Base-by-base conservation (phyloP, 1,140 invertebrate species). In the Trichoplusia ni region DNA sequence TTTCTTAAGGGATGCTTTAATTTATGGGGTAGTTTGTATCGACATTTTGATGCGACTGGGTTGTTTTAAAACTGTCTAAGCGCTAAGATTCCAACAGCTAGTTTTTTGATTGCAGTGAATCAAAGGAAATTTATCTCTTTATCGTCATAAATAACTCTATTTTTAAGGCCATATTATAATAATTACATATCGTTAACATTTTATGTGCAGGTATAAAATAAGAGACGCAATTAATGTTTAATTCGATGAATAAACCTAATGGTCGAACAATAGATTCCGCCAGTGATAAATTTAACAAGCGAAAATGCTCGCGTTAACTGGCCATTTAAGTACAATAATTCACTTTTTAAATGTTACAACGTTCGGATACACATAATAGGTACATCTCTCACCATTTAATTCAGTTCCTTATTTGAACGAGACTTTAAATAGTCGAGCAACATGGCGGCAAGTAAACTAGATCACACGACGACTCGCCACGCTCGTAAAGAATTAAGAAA, bases 1-100 rank as follows among this genome's bases (percentile, higher is more conserved):
- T 81, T 80, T 79, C 62, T 77, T 47, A 63, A 68, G 77, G 73
- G 71, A 77, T 75, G 67, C 31, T 71, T 65, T 80, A 75, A 86
- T 82, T 84, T 86, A 84, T 85, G 64, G 68, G 49, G 29, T 49
- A 61, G 47, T 81, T 58, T 77, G 68, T 73, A 81, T 77, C 59
- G 79, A 81, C 56, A 25, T 31, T 60, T 47, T 47, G 40, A 60
- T 35, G 40, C 29, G 56, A 60, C 4, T 60, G 42, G 40, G 23
- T 60, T 60, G 56, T 60, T 60, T 60, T 46, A 60, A 23, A 29
- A 47, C 29, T 29, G 11, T 47, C 25, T 47, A 46, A 35, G 56
- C 37, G 56, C 29, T 29, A 47, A 33, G 42, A 46, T 60, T 60
- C 14, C 18, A 18, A 35, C 47, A 46, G 29, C 18, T 25, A 23